Evolutionary conservation across 1,140 invertebrate genomes (phyloP).

Genomic region (Sitophilus oryzae): DNA sequence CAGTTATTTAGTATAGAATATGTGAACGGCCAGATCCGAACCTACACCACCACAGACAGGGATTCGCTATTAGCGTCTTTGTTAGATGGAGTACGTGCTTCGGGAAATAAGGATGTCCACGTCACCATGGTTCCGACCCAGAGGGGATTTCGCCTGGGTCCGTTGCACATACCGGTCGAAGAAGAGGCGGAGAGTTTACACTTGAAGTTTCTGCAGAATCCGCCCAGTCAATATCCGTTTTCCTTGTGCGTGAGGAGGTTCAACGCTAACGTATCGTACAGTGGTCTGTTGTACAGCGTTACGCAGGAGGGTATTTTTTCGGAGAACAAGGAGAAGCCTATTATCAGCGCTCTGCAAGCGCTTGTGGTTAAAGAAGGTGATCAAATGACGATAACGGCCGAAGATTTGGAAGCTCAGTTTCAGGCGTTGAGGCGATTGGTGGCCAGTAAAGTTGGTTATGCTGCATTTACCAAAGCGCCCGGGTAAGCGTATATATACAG

Average conservation of each 20-base stretch:
- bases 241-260: constrained; percentile 83
- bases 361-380: constrained; percentile 69
- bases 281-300: constrained; percentile 91
- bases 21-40: constrained; percentile 81
- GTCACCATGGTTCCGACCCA: constrained; percentile 81
- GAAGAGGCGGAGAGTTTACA: constrained; percentile 91
- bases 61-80: constrained; percentile 93
- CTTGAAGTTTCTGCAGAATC: constrained; percentile 72
- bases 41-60: constrained; percentile 77
- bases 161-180: constrained; percentile 80
- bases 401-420: constrained; percentile 86
- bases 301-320: constrained; percentile 96
- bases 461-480: constrained; percentile 85
- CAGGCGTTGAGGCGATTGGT: constrained; percentile 88
- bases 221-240: constrained; percentile 49
- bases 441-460: constrained; percentile 96
- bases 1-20: constrained; percentile 95
- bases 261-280: constrained; percentile 97
- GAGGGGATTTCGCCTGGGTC: constrained; percentile 81
- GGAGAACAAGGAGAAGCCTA: constrained; percentile 97
- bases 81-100: constrained; percentile 91
- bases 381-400: constrained; percentile 52
- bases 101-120: constrained; percentile 96
- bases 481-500: no score
- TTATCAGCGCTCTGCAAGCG: constrained; percentile 70